Conservation (phyloP, 2,888 invertebrate genomes). For the Pinctada fucata region DNA sequence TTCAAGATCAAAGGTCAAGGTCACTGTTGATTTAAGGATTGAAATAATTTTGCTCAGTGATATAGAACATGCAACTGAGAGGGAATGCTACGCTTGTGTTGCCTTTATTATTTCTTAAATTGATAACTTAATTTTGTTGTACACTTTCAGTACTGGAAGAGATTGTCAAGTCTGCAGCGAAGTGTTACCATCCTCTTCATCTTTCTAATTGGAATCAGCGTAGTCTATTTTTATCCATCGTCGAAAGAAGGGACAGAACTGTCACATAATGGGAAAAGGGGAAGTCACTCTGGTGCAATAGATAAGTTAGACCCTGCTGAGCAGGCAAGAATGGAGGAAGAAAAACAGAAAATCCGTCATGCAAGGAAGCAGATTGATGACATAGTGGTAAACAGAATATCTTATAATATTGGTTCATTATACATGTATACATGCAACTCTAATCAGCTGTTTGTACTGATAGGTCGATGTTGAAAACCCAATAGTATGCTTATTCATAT, state of each 20-base stretch:
- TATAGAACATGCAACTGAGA: not conserved
- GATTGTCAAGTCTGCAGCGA: conserved; percentile 73
- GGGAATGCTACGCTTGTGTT: not conserved
- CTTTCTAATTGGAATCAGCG: conserved; percentile 59
- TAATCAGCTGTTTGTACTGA: no score
- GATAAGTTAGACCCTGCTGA: conserved; percentile 34
- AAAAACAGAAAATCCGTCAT: conserved; percentile 44
- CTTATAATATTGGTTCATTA: not conserved
- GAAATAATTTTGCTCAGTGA: not conserved
- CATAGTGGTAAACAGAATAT: conserved; percentile 37
- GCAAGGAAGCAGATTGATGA: conserved; percentile 49
- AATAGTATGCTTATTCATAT: no score
- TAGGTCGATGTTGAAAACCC: no score
- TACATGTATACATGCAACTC: no score
- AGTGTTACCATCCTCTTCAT: conserved; percentile 64
- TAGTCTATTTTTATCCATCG: conserved; percentile 63
- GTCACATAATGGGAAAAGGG: conserved; percentile 20
- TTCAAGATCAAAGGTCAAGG: no score
- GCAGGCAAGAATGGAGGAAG: conserved; percentile 41
- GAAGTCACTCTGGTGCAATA: conserved; percentile 19
- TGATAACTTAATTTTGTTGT: not conserved
- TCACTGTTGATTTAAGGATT: no score
- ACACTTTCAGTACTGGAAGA: conserved; percentile 69
- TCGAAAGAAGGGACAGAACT: conserved; percentile 48
- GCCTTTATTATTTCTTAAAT: not conserved